Evolutionary conservation across 2,113 vertebrate species (phyloP).

Genomic region (Carassius gibelio): DNA sequence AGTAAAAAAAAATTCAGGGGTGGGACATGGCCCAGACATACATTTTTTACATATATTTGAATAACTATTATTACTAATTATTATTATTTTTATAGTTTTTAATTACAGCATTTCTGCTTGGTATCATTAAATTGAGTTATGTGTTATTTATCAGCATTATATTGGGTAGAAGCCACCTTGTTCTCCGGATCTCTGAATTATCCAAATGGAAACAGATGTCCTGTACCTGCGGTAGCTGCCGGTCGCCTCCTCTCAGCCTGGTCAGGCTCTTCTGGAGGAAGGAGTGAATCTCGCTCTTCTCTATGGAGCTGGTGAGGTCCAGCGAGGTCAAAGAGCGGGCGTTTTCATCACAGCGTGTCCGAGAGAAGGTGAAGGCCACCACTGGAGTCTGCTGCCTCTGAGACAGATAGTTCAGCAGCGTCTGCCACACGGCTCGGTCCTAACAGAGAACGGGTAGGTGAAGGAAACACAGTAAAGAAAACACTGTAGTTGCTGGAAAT

Average conservation of each 20-base stretch:
- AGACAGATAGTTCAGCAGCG: constrained; percentile 85
- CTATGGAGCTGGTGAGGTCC: constrained; percentile 82
- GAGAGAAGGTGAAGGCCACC: constrained; percentile 91
- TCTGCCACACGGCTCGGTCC: constrained; percentile 87
- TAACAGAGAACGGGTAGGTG: constrained; percentile 48
- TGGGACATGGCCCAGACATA: no score
- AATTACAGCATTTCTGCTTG: background rate
- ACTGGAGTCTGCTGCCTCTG: constrained; percentile 85
- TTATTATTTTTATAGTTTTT: no score
- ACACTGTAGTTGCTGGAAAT: background rate
- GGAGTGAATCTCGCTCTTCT: constrained; percentile 87
- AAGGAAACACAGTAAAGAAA: background rate
- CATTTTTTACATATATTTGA: no score
- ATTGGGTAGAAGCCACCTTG: background rate
- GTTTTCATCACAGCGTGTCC: constrained; percentile 87
- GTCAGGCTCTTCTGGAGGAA: constrained; percentile 90
- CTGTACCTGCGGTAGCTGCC: constrained; percentile 89
- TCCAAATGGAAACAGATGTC: background rate
- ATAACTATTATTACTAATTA: no score
- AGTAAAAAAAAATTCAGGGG: no score
- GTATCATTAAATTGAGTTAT: background rate
- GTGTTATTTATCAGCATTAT: background rate
- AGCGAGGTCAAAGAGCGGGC: constrained; percentile 83
- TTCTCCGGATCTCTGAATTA: background rate
- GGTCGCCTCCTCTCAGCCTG: constrained; percentile 84